These are phyloP conservation scores for Neotragus pygmaeus DNA, from an alignment of 2,113 vertebrate genomes.

Conservation along the genomic window DNA sequence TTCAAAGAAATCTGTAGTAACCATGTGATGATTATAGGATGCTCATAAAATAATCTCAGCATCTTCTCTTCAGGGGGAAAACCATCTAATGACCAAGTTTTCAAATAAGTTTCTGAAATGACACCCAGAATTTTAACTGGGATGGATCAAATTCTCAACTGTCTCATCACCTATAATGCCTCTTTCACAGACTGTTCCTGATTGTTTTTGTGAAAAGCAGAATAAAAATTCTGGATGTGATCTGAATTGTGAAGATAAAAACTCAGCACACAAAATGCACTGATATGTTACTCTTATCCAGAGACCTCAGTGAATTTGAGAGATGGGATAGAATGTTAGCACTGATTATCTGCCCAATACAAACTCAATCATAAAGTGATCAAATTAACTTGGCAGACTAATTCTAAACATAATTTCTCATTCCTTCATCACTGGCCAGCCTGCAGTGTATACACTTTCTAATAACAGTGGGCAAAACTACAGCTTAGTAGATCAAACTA, in stretches of 20 bases:
- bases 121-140: not conserved
- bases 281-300: not conserved
- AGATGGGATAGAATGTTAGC: not conserved
- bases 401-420: slow-evolving; percentile 4
- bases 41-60: not conserved
- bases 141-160: not conserved
- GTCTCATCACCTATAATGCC: not conserved
- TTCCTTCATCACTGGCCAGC: not conserved
- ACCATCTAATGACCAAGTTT: not conserved
- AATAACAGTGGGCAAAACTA: not conserved
- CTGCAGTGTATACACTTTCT: not conserved
- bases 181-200: not conserved
- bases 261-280: not conserved
- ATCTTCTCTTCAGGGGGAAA: not conserved
- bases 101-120: slow-evolving; percentile 12
- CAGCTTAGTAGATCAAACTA: not conserved
- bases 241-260: not conserved
- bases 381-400: slow-evolving; percentile 28
- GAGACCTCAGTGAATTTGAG: not conserved
- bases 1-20: not conserved
- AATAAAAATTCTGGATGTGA: not conserved
- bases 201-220: not conserved
- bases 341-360: not conserved
- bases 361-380: slow-evolving; percentile 1
- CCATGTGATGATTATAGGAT: not conserved